Percentiles rank a stretch among this genome's conserved stretches.
Evolutionary conservation across 2,113 vertebrate genomes (phyloP).

Genomic region (Scomber japonicus): DNA sequence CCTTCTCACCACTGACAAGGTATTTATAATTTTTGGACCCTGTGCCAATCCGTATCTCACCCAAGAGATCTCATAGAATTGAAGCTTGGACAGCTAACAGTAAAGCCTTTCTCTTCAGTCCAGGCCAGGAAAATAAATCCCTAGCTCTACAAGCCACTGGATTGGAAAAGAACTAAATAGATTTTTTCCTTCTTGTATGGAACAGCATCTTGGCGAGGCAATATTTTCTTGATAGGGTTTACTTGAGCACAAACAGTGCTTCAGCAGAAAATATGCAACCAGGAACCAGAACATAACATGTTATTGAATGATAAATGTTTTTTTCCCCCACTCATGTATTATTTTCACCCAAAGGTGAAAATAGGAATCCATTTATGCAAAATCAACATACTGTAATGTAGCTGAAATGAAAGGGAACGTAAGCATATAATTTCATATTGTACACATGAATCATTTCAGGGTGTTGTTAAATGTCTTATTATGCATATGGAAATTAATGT

Average conservation of each 20-base stretch:
- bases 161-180: conserved; percentile 80
- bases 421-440: conserved; percentile 53
- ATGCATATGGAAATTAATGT: conserved; percentile 54
- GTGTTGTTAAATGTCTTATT: conserved; percentile 29
- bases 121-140: conserved; percentile 66
- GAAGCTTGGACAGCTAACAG: conserved; percentile 65
- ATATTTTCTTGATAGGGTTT: conserved; percentile 78
- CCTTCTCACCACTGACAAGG: conserved; percentile 52
- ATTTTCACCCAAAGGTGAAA: conserved; percentile 68
- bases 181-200: conserved; percentile 68
- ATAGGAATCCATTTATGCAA: conserved; percentile 61
- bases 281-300: conserved; percentile 68
- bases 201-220: conserved; percentile 66
- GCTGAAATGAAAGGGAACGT: conserved; percentile 56
- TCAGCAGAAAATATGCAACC: conserved; percentile 74
- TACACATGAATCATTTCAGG: conserved; percentile 58
- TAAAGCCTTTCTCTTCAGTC: conserved; percentile 65
- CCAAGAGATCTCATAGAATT: conserved; percentile 62
- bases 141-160: conserved; percentile 70
- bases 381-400: conserved; percentile 56
- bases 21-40: conserved; percentile 63
- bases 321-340: conserved; percentile 44
- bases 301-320: conserved; percentile 75
- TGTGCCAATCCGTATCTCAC: conserved; percentile 66
- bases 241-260: conserved; percentile 70